Conservation (phyloP, 2,797 vertebrate species). For the Chaunax sp. region DNA sequence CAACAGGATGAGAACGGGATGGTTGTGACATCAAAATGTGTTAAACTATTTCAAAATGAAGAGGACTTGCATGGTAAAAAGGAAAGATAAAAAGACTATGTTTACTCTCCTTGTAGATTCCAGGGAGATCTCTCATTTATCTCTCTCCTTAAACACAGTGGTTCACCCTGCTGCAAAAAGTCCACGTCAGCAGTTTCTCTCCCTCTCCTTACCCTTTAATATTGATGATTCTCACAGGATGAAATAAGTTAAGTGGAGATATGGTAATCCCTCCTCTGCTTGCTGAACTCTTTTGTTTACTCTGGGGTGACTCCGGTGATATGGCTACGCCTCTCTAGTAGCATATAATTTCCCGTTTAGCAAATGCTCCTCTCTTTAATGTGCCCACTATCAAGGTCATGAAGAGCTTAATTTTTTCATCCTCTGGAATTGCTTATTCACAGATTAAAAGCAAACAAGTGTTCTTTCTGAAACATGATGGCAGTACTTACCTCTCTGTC, state of each 20-base stretch:
- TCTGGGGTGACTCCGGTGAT: constrained; percentile 83
- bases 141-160: constrained; percentile 83
- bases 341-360: constrained; percentile 84
- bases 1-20: constrained; percentile 30
- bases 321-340: constrained; percentile 78
- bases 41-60: constrained; percentile 66
- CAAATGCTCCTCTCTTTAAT: constrained; percentile 74
- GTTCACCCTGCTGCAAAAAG: constrained; percentile 83
- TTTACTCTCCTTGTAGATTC: constrained; percentile 84
- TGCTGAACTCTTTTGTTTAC: constrained; percentile 85
- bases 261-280: constrained; percentile 86
- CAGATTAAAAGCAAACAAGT: constrained; percentile 64
- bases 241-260: constrained; percentile 87
- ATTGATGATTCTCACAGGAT: constrained; percentile 90
- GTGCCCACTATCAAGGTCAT: constrained; percentile 82
- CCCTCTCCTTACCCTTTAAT: constrained; percentile 84
- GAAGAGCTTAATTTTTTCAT: constrained; percentile 69
- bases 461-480: constrained; percentile 33
- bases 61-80: constrained; percentile 55
- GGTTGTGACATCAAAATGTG: constrained; percentile 48
- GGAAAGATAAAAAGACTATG: constrained; percentile 78
- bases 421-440: constrained; percentile 73
- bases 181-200: constrained; percentile 85
- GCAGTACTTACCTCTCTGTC: constrained; percentile 40
- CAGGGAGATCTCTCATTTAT: constrained; percentile 83